These are phyloP conservation scores for Osmerus mordax DNA, from an alignment of 2,113 vertebrate species.

Conservation along the genomic window DNA sequence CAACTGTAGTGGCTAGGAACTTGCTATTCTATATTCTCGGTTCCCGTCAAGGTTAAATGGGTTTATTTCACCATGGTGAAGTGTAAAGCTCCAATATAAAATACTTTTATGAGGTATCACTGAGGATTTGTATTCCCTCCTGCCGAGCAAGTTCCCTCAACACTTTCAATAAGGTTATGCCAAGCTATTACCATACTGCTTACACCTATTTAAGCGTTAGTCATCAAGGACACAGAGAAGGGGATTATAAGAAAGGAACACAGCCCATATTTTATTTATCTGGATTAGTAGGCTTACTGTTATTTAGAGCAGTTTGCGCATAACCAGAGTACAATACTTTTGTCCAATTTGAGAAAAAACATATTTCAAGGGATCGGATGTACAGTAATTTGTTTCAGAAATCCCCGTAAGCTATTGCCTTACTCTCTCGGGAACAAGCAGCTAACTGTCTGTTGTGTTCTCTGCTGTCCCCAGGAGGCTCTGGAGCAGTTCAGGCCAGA, in stretches of 20 bases:
- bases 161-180: slow-evolving; percentile 41
- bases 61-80: slow-evolving; percentile 10
- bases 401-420: background rate
- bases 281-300: background rate
- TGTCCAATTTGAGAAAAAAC: too few species aligned
- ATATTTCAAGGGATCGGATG: too few species aligned
- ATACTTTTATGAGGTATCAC: slow-evolving; percentile 23
- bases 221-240: slow-evolving; percentile 52
- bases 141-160: slow-evolving; percentile 35
- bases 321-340: too few species aligned
- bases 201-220: slow-evolving; percentile 38
- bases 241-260: slow-evolving; percentile 35
- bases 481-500: slow-evolving; percentile 80
- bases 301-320: too few species aligned
- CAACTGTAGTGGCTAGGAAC: too few species aligned
- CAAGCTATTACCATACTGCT: slow-evolving; percentile 40
- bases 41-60: slow-evolving; percentile 6
- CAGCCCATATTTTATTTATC: background rate
- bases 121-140: slow-evolving; percentile 30
- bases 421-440: background rate
- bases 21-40: background rate
- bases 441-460: background rate
- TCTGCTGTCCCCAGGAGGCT: slow-evolving; percentile 75
- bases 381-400: background rate
- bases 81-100: background rate